phyloP scores from a whole-genome alignment of 2,113 vertebrate genomes.

The Centropus bengalensis region DNA sequence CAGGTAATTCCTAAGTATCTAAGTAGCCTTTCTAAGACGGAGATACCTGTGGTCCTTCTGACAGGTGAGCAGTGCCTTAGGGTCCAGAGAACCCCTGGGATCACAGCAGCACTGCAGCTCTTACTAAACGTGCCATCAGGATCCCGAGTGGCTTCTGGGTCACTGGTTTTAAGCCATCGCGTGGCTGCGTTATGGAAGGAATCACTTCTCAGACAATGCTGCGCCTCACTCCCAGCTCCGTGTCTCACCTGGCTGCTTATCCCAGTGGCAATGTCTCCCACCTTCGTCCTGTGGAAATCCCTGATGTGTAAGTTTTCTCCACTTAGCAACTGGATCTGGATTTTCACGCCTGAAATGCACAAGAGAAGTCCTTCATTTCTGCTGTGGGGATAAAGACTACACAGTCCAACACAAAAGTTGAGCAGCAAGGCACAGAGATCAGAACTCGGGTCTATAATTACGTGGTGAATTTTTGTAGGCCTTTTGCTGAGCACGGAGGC shows the following conservation, averaged over 20 bases:
- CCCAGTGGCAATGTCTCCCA: conserved; percentile 92
- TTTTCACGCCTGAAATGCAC: conserved; percentile 84
- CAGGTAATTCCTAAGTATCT: too few species aligned
- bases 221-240: background rate
- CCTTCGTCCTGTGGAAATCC: conserved; percentile 88
- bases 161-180: background rate
- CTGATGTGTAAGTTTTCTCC: conserved; percentile 87
- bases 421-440: background rate
- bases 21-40: background rate
- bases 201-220: background rate
- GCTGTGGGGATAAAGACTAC: background rate
- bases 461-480: background rate
- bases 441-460: background rate
- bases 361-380: background rate
- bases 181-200: background rate
- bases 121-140: background rate
- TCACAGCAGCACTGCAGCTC: background rate
- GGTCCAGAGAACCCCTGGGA: background rate
- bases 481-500: background rate
- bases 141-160: background rate
- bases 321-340: conserved; percentile 88
- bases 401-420: background rate
- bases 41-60: background rate
- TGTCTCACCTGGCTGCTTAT: conserved; percentile 94
- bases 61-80: background rate